Conservation (phyloP, 2,888 invertebrate genomes). For the Pollenia labialis region DNA sequence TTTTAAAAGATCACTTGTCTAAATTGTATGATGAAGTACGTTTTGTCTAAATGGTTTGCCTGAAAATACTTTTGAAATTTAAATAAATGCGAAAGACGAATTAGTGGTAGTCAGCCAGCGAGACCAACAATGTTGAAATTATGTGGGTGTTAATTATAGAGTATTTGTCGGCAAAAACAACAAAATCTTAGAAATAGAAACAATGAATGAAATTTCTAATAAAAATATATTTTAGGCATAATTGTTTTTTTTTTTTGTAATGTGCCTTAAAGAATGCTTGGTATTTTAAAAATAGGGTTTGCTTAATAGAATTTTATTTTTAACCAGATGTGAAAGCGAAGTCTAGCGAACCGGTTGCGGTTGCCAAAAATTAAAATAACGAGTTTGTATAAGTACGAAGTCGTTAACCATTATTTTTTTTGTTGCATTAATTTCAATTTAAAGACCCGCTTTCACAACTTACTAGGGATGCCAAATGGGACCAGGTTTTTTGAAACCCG, state of each 20-base stretch:
- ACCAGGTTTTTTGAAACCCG: too few species aligned
- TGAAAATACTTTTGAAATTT: slow-evolving; percentile 6
- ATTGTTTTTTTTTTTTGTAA: not conserved
- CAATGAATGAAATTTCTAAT: not conserved
- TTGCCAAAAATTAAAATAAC: too few species aligned
- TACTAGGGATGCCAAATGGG: too few species aligned
- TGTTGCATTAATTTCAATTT: too few species aligned
- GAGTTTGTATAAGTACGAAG: too few species aligned
- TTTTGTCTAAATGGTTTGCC: slow-evolving; percentile 5
- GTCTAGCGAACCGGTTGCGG: too few species aligned
- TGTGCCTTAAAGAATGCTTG: too few species aligned
- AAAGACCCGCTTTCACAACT: too few species aligned
- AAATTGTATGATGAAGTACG: too few species aligned
- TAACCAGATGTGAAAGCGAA: too few species aligned
- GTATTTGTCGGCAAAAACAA: not conserved
- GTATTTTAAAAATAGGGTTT: not conserved
- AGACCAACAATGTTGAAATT: not conserved
- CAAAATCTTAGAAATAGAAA: not conserved
- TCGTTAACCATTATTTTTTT: too few species aligned
- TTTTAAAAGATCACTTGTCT: not conserved
- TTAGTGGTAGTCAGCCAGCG: not conserved
- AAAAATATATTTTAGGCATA: not conserved
- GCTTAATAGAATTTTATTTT: not conserved
- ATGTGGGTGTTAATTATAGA: slow-evolving; percentile 50
- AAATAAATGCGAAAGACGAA: too few species aligned